Conservation (phyloP, 2,888 invertebrate species). For the Brachycybe producta region DNA sequence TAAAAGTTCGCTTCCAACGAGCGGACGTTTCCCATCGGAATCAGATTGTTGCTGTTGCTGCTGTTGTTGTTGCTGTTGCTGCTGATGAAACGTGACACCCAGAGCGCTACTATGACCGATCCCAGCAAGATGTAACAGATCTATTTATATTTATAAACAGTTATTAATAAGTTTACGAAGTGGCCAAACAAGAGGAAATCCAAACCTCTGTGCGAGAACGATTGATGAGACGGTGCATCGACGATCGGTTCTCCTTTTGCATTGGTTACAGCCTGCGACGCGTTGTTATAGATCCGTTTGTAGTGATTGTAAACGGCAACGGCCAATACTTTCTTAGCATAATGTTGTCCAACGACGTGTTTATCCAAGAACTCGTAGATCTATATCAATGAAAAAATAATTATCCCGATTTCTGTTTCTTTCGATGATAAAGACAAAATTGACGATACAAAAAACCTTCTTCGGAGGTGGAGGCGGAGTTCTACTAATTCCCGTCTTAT, state of each 20-base stretch:
- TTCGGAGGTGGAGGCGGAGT: conserved; percentile 84
- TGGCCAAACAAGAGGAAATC: conserved; percentile 8
- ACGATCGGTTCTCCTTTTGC: conserved; percentile 15
- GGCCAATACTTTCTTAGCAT: conserved; percentile 91
- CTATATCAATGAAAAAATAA: conserved; percentile 33
- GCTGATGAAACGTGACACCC: conserved; percentile 32
- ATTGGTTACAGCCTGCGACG: conserved; percentile 31
- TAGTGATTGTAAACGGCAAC: conserved; percentile 99
- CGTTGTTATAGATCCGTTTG: conserved; percentile 90
- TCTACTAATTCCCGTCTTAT: conserved; percentile 31
- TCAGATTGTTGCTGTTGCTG: conserved; percentile 22
- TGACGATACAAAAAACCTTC: conserved; percentile 42
- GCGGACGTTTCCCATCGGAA: conserved; percentile 18
- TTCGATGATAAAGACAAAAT: background rate
- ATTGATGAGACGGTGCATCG: conserved; percentile 46
- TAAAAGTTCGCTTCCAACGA: conserved; percentile 54
- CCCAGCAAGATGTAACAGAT: conserved; percentile 72
- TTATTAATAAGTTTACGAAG: conserved; percentile 16
- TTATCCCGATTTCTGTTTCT: background rate
- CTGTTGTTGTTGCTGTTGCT: conserved; percentile 21
- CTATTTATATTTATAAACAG: conserved; percentile 38
- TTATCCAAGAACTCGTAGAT: conserved; percentile 92
- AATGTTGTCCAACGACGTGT: conserved; percentile 93
- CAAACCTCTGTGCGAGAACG: conserved; percentile 58
- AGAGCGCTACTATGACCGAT: conserved; percentile 54